Evolutionary conservation across 2,113 vertebrate species (phyloP).

Genomic region (Atherinomorus stipes): DNA sequence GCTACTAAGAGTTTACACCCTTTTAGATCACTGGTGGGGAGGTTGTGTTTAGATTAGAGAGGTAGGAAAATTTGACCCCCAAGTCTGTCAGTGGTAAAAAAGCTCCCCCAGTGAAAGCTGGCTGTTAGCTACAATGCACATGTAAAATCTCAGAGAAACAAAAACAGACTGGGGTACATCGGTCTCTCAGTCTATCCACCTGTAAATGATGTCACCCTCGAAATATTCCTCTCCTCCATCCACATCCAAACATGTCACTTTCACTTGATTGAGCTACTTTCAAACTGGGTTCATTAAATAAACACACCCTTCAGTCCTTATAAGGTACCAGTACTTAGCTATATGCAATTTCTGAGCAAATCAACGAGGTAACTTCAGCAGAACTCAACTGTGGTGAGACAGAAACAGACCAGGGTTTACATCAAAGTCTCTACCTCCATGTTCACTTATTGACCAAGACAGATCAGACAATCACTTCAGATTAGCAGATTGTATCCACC

Average conservation of each 20-base stretch:
- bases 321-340: slow-evolving; percentile 48
- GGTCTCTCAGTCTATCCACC: slow-evolving; percentile 50
- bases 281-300: slow-evolving; percentile 67
- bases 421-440: slow-evolving; percentile 54
- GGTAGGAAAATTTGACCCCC: slow-evolving; percentile 62
- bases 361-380: slow-evolving; percentile 37
- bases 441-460: slow-evolving; percentile 60
- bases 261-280: slow-evolving; percentile 68
- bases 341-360: slow-evolving; percentile 19
- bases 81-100: slow-evolving; percentile 18
- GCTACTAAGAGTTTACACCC: slow-evolving; percentile 3
- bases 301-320: slow-evolving; percentile 61
- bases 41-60: slow-evolving; percentile 57
- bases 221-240: slow-evolving; percentile 53
- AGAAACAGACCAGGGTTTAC: slow-evolving; percentile 36
- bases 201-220: slow-evolving; percentile 66
- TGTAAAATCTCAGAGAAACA: slow-evolving; percentile 30
- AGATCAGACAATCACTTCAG: slow-evolving; percentile 43
- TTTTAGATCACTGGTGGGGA: slow-evolving; percentile 12
- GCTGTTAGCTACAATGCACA: slow-evolving; percentile 25
- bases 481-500: slow-evolving; percentile 54
- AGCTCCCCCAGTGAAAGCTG: slow-evolving; percentile 34
- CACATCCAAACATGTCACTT: slow-evolving; percentile 61
- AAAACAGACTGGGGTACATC: slow-evolving; percentile 42
- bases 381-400: slow-evolving; percentile 33